Evolutionary conservation across 2,888 invertebrate species (phyloP).

Genomic region (Nebria brevicollis): DNA sequence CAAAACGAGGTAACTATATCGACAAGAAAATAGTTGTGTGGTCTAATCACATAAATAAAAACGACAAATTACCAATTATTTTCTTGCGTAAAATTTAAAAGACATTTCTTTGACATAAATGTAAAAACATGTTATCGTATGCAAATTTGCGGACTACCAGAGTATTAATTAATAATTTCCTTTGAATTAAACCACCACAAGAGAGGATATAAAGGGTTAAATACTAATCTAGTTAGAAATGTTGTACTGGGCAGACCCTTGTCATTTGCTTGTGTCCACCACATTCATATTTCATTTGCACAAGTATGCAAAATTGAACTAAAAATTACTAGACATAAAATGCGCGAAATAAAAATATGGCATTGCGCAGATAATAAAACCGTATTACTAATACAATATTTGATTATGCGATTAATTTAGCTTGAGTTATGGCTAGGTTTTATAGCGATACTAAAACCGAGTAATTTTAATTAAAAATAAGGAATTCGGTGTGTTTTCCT

Average conservation of each 20-base stretch:
- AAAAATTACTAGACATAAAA: background rate
- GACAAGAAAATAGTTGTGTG: too few relatives aligned
- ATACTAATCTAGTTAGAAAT: background rate
- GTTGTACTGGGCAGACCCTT: background rate
- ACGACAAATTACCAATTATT: too few relatives aligned
- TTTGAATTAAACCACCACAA: background rate
- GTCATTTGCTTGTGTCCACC: background rate
- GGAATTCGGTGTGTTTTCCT: background rate
- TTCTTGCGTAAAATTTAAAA: too few relatives aligned
- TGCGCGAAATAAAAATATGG: background rate
- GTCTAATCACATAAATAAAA: too few relatives aligned
- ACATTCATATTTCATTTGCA: background rate
- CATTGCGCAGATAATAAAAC: background rate
- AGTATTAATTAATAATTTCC: background rate
- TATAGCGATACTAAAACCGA: background rate
- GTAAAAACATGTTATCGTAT: background rate
- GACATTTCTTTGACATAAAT: background rate
- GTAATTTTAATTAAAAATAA: background rate
- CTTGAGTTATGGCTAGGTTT: background rate
- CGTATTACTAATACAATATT: background rate
- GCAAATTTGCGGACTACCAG: background rate
- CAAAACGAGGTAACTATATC: too few relatives aligned
- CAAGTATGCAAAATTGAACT: background rate
- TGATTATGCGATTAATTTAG: background rate
- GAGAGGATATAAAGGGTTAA: background rate